Percentiles rank a stretch among this genome's conserved stretches.
Conservation (phyloP, 2,797 vertebrate genomes). For the Cichlasoma orientale region DNA sequence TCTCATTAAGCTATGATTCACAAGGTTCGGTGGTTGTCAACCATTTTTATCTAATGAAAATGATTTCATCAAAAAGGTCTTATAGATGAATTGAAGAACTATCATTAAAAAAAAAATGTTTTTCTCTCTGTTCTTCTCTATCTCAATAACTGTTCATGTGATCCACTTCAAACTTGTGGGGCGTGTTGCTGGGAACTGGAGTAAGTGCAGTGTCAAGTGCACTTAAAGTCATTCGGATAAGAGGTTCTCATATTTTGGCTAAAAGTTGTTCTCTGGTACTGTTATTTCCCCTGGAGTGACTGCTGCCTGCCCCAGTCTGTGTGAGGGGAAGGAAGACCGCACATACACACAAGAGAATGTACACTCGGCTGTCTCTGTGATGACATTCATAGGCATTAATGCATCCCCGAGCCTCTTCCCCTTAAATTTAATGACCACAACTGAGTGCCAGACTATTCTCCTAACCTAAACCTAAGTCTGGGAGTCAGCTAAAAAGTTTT, state of each 20-base stretch:
- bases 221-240: not conserved
- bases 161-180: not conserved
- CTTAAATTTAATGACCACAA: not conserved
- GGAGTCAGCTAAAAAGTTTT: not conserved
- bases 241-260: not conserved
- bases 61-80: not conserved
- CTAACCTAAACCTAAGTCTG: not conserved
- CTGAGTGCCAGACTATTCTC: not conserved
- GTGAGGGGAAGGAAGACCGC: not conserved
- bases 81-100: not conserved
- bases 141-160: not conserved
- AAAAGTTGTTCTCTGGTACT: not conserved
- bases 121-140: not conserved
- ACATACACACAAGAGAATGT: not conserved
- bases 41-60: not conserved
- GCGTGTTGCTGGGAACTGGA: not conserved
- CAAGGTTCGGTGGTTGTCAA: not conserved
- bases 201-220: slow-evolving; percentile 3
- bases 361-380: not conserved
- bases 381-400: not conserved
- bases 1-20: not conserved
- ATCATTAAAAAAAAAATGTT: not conserved
- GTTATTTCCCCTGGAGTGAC: not conserved
- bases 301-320: not conserved
- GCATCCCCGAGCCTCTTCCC: not conserved